phyloP scores from a whole-genome alignment of 2,113 vertebrate genomes.

The Grammomys surdaster region DNA sequence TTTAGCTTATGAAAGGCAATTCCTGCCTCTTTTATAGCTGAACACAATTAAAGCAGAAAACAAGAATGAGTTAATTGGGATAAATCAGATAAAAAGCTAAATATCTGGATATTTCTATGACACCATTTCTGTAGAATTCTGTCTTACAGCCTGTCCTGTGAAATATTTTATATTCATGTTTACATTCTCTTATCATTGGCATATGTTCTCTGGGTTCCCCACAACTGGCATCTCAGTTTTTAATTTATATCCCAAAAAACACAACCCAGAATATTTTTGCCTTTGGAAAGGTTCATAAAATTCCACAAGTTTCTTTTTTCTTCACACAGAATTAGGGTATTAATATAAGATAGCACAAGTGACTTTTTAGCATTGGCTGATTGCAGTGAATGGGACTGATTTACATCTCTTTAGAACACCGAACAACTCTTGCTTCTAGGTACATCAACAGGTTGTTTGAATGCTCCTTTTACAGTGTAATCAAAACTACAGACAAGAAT shows the following conservation, averaged over 20 bases:
- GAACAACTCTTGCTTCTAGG: not conserved
- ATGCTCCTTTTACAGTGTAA: not conserved
- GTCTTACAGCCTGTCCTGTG: not conserved
- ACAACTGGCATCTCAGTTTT: constrained; percentile 16
- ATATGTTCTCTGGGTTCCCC: constrained; percentile 40
- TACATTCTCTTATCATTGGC: constrained; percentile 30
- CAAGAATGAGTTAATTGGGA: not conserved
- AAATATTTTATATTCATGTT: constrained; percentile 54
- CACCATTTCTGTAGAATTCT: not conserved
- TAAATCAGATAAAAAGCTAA: constrained; percentile 3
- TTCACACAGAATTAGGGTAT: constrained; percentile 19
- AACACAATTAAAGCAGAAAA: not conserved
- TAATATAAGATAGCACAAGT: not conserved
- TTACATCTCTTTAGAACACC: constrained; percentile 49
- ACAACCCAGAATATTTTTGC: not conserved
- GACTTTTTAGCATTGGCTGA: not conserved
- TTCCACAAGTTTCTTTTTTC: constrained; percentile 37
- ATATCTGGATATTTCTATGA: constrained; percentile 21
- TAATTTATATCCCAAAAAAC: constrained; percentile 44
- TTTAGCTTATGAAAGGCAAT: constrained; percentile 41
- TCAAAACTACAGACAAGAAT: not conserved
- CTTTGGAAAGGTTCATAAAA: constrained; percentile 54
- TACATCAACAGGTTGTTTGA: not conserved
- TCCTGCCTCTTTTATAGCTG: constrained; percentile 22
- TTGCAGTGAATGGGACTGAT: not conserved